Evolutionary conservation across 2,797 vertebrate species (phyloP).

Genomic region (Gila robusta): DNA sequence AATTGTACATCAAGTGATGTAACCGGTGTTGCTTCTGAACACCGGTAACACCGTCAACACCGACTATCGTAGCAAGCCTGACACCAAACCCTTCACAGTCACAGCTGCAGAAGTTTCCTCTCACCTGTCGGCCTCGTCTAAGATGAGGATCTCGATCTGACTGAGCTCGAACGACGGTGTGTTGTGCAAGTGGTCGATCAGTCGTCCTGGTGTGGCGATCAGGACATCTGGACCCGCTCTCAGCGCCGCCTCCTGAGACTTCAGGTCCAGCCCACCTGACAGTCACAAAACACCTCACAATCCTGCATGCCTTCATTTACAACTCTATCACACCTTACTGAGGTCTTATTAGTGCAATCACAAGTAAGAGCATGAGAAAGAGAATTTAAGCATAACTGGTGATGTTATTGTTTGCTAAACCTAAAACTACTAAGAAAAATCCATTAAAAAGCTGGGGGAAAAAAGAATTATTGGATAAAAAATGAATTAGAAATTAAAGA

Average conservation of each 20-base stretch:
- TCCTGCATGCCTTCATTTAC: not conserved
- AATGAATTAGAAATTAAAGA: not conserved
- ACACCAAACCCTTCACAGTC: not conserved
- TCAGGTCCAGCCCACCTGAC: slow-evolving; percentile 92
- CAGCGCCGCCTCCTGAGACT: slow-evolving; percentile 92
- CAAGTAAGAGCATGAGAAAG: not conserved
- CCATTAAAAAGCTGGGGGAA: fast-evolving
- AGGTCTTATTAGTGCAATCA: not conserved
- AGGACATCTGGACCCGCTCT: slow-evolving; percentile 90
- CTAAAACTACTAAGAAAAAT: not conserved
- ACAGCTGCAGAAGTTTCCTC: not conserved
- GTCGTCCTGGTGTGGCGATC: slow-evolving; percentile 94
- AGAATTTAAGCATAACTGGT: no score
- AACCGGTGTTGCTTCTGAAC: no score
- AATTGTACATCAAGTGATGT: no score
- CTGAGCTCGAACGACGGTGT: slow-evolving; percentile 93
- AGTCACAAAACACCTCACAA: not conserved
- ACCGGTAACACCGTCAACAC: no score
- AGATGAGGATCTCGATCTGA: slow-evolving; percentile 92
- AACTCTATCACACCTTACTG: no score
- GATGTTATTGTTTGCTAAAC: not conserved
- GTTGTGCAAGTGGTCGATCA: slow-evolving; percentile 97
- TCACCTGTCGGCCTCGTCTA: slow-evolving; percentile 96
- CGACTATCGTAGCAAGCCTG: no score
- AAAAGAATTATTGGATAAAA: not conserved